These are phyloP conservation scores for Oligia strigilis DNA, from an alignment of 2,888 invertebrate species.

Conservation along the genomic window DNA sequence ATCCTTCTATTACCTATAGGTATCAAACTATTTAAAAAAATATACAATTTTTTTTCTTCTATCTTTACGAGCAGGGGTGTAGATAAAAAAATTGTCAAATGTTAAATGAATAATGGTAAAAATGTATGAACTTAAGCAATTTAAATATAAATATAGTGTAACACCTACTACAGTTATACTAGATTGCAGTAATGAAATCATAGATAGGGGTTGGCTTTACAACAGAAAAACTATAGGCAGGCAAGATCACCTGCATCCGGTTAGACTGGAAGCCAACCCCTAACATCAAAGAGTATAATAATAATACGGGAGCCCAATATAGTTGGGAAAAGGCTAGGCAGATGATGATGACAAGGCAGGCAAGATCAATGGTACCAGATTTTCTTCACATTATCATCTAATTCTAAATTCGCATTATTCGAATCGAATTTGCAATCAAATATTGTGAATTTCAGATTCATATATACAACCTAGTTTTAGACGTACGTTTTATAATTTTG, in stretches of 20 bases:
- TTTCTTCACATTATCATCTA: background rate
- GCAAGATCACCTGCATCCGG: too few species aligned
- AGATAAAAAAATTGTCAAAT: background rate
- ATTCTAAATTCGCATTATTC: background rate
- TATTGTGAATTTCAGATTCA: slow-evolving; percentile 1
- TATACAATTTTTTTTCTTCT: background rate
- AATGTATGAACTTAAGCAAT: slow-evolving; percentile 4
- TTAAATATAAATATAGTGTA: slow-evolving; percentile 28
- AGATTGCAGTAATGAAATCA: background rate
- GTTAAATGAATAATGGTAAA: background rate
- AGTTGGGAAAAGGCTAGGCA: too few species aligned
- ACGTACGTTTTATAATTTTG: slow-evolving; percentile 5
- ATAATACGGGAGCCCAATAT: too few species aligned
- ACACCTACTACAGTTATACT: background rate
- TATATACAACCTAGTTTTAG: background rate
- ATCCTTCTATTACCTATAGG: background rate
- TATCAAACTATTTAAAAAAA: background rate
- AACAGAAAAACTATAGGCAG: background rate
- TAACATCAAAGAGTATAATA: too few species aligned
- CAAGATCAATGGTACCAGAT: background rate
- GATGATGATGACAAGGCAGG: too few species aligned
- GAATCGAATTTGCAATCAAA: background rate
- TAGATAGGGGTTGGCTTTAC: background rate
- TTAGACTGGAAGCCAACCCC: too few species aligned
- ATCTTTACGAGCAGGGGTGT: too few species aligned